These are phyloP conservation scores for Sarcophaga caerulescens DNA, from an alignment of 2,888 invertebrate genomes.

Conservation along the genomic window DNA sequence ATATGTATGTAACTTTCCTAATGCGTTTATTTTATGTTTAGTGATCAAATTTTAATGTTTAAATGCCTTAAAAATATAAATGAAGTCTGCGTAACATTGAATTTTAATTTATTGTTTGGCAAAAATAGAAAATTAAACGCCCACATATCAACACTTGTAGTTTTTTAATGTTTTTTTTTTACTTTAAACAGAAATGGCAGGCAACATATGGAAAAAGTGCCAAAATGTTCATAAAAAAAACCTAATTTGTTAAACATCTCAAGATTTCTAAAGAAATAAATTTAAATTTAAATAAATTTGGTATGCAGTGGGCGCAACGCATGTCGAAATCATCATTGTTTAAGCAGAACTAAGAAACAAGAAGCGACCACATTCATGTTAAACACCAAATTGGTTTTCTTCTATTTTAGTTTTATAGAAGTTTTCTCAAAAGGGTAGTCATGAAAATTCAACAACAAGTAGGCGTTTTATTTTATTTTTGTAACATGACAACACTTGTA, in stretches of 20 bases:
- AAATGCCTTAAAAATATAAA: slow-evolving; percentile 11
- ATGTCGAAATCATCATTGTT: slow-evolving; percentile 33
- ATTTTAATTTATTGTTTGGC: slow-evolving; percentile 10
- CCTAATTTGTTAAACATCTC: slow-evolving; percentile 25
- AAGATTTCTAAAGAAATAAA: slow-evolving; percentile 11
- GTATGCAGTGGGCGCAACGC: slow-evolving; percentile 50
- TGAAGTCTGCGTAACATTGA: slow-evolving; percentile 31
- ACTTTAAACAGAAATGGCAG: background rate
- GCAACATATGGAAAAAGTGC: background rate
- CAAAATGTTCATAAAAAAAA: background rate
- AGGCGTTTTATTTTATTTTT: slow-evolving; percentile 13
- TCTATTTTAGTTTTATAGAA: background rate
- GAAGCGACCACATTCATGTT: background rate
- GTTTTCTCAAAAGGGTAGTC: background rate
- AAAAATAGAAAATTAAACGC: slow-evolving; percentile 23
- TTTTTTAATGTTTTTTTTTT: background rate
- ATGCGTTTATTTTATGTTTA: too few relatives aligned
- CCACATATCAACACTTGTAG: slow-evolving; percentile 44
- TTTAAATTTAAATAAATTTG: slow-evolving; percentile 23
- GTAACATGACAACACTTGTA: too few relatives aligned
- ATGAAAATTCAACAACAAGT: slow-evolving; percentile 40
- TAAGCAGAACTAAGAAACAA: background rate
- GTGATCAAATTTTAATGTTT: background rate
- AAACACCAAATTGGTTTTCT: slow-evolving; percentile 14
- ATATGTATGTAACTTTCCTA: too few relatives aligned